phyloP scores from a whole-genome alignment of 2,113 vertebrate species.

The Oxyura jamaicensis region DNA sequence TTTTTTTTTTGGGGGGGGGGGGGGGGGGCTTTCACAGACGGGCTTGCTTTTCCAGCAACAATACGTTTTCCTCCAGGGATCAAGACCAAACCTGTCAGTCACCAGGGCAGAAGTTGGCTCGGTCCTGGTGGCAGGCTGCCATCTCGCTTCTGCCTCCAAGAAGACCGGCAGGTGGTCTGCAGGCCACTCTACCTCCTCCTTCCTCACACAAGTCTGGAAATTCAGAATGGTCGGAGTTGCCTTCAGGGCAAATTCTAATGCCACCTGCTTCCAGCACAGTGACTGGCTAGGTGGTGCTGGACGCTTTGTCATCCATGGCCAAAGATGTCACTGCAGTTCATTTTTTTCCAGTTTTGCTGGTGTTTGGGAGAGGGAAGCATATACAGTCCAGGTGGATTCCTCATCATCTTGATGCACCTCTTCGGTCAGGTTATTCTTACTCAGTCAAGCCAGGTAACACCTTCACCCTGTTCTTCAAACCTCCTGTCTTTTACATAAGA shows the following conservation, averaged over 20 bases:
- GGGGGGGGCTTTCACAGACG: not conserved
- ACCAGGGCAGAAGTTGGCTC: constrained; percentile 35
- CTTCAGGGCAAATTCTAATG: not conserved
- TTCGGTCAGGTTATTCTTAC: not conserved
- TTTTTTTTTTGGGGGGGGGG: not conserved
- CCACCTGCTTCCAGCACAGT: not conserved
- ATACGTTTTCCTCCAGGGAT: constrained; percentile 15
- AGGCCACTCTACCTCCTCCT: not conserved
- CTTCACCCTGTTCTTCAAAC: not conserved
- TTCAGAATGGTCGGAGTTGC: not conserved
- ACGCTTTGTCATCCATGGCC: not conserved
- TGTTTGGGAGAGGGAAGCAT: not conserved
- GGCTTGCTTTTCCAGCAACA: constrained; percentile 14
- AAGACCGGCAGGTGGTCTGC: not conserved
- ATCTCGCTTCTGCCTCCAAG: not conserved
- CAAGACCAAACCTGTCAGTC: constrained; percentile 51
- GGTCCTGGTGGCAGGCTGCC: constrained; percentile 6
- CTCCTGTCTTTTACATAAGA: not conserved
- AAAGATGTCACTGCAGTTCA: not conserved
- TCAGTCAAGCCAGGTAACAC: not conserved
- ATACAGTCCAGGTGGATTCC: not conserved
- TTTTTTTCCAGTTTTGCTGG: not conserved
- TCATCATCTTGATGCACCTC: fast-evolving
- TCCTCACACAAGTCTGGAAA: constrained; percentile 6
- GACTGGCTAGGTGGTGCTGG: not conserved